Base-by-base conservation (phyloP, 1,140 invertebrate genomes). In the Scaptomyza montana region DNA sequence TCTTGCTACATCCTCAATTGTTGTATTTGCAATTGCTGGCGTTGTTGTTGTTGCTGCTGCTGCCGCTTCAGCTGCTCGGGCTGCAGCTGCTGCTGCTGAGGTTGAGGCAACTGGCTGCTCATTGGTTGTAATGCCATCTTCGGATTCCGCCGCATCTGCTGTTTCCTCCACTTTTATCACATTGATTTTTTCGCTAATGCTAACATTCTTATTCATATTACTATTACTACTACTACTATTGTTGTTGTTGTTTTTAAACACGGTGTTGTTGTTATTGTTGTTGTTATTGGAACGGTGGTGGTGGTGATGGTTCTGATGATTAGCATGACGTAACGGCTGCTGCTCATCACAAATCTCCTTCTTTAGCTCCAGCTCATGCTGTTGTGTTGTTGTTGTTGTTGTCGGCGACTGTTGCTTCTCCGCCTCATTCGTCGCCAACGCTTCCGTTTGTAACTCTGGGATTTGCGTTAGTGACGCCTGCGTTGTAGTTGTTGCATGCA, bases 111-210 rank as follows among this genome's bases (percentile, higher is more conserved):
- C 80, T 33, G 80, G 80, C 28, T 87, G 78, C 50, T 86, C 81
- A 8, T 65, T 70, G 39, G 39, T 0, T 5, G 65, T 12, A 43
- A 5, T 12, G 28, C 13, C 60, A 54, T 46, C 73, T 19, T 71
- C 78, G 21, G 80, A 76, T 51, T 76, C 82, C 39, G 82, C 84
- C 7, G 33, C 33, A 8, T 6, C 33, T 36, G 80, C 21, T 87
- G 63, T 39, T 50, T 68, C 70, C 66, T 86, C 81, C 82, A 78
- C 75, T 80, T 91, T 89, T 92, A 90, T 89, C 91, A 90, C 80
- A 91, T 91, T 87, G 77, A 86, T 76, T 82, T 92, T 91, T 69
- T 90, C 89, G 80, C 85, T 92, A 85, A 91, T 80, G 78, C 80
- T 89, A 85, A 89, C 86, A 75, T 90, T 78, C 68, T 91, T 91